Conservation (phyloP, 37 sponge, comb jelly and placozoan species). For the Crambe crambe region DNA sequence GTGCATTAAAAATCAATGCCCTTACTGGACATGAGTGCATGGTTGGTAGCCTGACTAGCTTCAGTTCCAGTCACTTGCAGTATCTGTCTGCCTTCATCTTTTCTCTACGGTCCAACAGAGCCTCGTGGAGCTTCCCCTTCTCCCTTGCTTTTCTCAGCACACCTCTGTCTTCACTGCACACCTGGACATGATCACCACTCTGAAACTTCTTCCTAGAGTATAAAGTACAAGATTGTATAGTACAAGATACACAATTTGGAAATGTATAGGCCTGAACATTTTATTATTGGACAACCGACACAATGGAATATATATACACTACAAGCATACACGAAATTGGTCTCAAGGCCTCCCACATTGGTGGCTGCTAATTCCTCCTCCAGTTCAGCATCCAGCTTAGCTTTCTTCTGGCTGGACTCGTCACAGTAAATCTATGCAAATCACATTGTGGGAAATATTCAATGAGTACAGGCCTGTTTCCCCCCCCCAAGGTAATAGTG, state of each 20-base stretch:
- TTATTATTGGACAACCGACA: too few relatives aligned
- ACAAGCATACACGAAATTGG: slow-evolving; percentile 32
- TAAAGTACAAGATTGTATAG: not conserved
- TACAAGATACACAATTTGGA: not conserved
- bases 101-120: slow-evolving; percentile 74
- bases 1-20: too few relatives aligned
- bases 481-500: too few relatives aligned
- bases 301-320: too few relatives aligned
- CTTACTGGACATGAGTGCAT: too few relatives aligned
- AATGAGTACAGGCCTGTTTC: too few relatives aligned
- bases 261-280: too few relatives aligned
- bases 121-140: slow-evolving; percentile 73
- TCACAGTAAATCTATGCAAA: slow-evolving; percentile 22
- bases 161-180: slow-evolving; percentile 34
- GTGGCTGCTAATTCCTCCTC: slow-evolving; percentile 21
- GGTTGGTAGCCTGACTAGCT: too few relatives aligned
- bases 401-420: slow-evolving; percentile 11
- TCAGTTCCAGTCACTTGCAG: slow-evolving; percentile 81
- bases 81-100: slow-evolving; percentile 90
- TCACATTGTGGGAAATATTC: too few relatives aligned
- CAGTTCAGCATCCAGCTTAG: slow-evolving; percentile 9
- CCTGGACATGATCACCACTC: slow-evolving; percentile 55
- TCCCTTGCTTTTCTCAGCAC: slow-evolving; percentile 44
- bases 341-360: slow-evolving; percentile 24
- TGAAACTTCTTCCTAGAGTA: slow-evolving; percentile 80